A percentile compares a stretch with the other conserved stretches of the same genome.
Evolutionary conservation across 2,113 vertebrate genomes (phyloP).

Genomic region (Leucopsar rothschildi): DNA sequence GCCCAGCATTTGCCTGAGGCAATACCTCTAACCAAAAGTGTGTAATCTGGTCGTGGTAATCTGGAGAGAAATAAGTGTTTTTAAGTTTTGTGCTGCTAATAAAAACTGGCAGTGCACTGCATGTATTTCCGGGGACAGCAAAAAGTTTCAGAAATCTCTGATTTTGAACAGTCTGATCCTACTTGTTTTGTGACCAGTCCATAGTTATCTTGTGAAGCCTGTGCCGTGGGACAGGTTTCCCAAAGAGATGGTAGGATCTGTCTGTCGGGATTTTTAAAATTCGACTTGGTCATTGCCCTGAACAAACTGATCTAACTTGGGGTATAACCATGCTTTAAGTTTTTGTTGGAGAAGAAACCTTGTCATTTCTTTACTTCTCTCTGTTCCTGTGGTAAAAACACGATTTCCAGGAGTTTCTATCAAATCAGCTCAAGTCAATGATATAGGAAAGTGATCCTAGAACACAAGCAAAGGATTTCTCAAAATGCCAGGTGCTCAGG

Average conservation of each 20-base stretch:
- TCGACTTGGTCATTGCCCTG: background rate
- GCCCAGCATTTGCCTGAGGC: background rate
- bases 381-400: background rate
- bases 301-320: background rate
- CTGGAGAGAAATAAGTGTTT: background rate
- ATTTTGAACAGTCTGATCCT: background rate
- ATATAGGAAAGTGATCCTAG: constrained; percentile 46
- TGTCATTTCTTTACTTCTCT: background rate
- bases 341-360: background rate
- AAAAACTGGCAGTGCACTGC: background rate
- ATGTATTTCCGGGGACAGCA: background rate
- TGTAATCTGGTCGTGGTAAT: background rate
- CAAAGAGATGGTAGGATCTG: background rate
- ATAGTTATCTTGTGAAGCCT: background rate
- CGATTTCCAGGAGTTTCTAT: background rate
- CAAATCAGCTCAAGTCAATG: background rate
- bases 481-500: constrained; percentile 33
- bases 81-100: background rate
- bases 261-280: background rate
- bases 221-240: background rate
- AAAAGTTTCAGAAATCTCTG: background rate
- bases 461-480: constrained; percentile 38
- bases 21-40: background rate
- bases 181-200: background rate
- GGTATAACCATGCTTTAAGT: background rate